Base-by-base conservation (phyloP, 2,797 vertebrate species). In the Loris lydekkerianus region DNA sequence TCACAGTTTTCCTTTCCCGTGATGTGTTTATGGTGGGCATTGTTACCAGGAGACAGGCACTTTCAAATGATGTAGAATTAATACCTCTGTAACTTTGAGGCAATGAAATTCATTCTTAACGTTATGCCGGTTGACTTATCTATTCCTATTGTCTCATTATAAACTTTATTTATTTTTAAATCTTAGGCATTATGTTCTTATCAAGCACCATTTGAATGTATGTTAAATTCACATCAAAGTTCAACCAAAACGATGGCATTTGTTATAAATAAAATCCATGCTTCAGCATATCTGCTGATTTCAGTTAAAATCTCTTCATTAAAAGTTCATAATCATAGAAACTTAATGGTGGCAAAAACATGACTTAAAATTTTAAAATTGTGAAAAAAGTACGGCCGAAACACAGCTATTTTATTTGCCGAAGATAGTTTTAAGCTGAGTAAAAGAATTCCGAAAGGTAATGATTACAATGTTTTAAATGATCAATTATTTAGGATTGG, bases 31-130 rank as follows among this genome's bases (percentile, higher is more conserved):
- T 86, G 96, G 96, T 97, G 97, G 96, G 89, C 86, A 85, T 58
- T 95, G 98, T 98, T 98, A 97, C 97, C 96, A 97, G 94, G 96
- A 89, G 97, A 98, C 96, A 61, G 69, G 49, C 89, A 87, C 60
- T 97, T 94, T 80, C 91, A 97, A 97, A 93, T 82, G 91, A 82
- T 93, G 95, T 7, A 75, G 78, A 98, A 96, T 61, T 73, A 84
- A 97, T 95, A 86, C 23, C 77, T 94, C 94, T 83, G 92, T 92
- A 86, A 95, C 70, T 96, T 69, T 89, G 96, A 53, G 85, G 0
- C 0, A 0, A 86, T 85, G 60, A 31, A 91, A 93, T 96, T 69
- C 46, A 43, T 94, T 89, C 56, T 91, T 75, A 46, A 63, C 63
- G 14, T 11, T 53, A 61, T 23, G 15, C 27, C 80, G 49, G n/a